Base-by-base conservation (phyloP, 1,140 invertebrate genomes). In the Bombus turneri region DNA sequence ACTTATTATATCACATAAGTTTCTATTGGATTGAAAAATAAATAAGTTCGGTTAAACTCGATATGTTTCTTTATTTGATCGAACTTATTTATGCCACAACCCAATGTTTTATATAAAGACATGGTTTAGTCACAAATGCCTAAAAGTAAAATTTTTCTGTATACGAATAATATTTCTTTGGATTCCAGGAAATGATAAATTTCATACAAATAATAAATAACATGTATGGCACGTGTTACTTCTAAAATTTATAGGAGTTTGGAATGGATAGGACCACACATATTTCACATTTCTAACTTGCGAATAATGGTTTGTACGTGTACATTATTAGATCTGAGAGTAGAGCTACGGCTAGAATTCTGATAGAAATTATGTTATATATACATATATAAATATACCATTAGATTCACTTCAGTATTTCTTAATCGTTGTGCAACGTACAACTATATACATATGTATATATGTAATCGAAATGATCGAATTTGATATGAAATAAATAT, bases 401-500 rank as follows among this genome's bases (percentile, higher is more conserved):
- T 68, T 31, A 66, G 6, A 66, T 31, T 34, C 6, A 18, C 5
- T 34, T 66, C 5, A 34, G 34, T 1, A 18, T 66, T 34, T 31
- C 5, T 66, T 34, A 15, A 8, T 31, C 2, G 31, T 4, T 64
- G 59, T n/a, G 12, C 12, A 28, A 59, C 8, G 8, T 15, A 28
- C 57, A 59, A n/a, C 13, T 15, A 43, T 15, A n/a, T 39, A 73
- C n/a, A 47, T 73, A 39, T 28, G 2, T 31, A 34, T 31, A 34
- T n/a, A 34, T 15, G 62, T 22, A 39, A 39, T 62, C 5, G 28
- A 43, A 6, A 64, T 64, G 28, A 9, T 78, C 25, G 76, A 78
- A 66, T 37, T 43, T n/a, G 62, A 34, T 37, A 28, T 34, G 18
- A 47, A 79, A 68, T 79, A 79, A 79, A 53, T 79, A 68, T 79